A percentile compares a stretch with the other conserved stretches of the same genome.
These are phyloP conservation scores for Percopsis omiscomaycus DNA, from an alignment of 2,797 vertebrate species.

Conservation along the genomic window DNA sequence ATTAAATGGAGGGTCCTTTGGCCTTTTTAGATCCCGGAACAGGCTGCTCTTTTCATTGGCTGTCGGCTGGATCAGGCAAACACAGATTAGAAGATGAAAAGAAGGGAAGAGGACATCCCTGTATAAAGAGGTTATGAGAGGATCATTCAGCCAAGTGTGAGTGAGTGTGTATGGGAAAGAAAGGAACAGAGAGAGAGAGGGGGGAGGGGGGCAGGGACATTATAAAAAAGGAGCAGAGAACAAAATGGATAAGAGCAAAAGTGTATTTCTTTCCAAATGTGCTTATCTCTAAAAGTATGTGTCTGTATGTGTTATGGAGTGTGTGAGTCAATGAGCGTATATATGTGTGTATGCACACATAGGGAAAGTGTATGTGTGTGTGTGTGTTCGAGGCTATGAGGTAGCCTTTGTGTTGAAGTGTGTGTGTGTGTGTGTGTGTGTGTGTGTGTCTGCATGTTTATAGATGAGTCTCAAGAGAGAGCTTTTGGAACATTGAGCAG, in stretches of 20 bases:
- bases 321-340: conserved; percentile 7
- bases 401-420: conserved; percentile 43
- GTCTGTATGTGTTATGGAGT: conserved; percentile 37
- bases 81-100: conserved; percentile 42
- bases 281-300: conserved; percentile 18
- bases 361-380: conserved; percentile 21
- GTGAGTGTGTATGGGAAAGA: conserved; percentile 21
- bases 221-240: conserved; percentile 15
- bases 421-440: not conserved
- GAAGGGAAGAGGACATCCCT: conserved; percentile 50
- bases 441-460: conserved; percentile 16
- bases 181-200: not conserved
- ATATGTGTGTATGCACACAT: conserved; percentile 18
- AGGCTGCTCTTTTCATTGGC: conserved; percentile 68
- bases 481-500: conserved; percentile 69
- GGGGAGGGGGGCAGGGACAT: conserved; percentile 21
- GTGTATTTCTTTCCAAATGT: conserved; percentile 28
- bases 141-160: conserved; percentile 53
- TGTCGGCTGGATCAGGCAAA: conserved; percentile 64
- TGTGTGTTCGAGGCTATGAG: conserved; percentile 15
- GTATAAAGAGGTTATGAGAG: conserved; percentile 61
- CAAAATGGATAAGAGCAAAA: conserved; percentile 4
- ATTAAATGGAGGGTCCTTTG: conserved; percentile 52
- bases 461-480: conserved; percentile 53
- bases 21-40: conserved; percentile 50